phyloP scores from a whole-genome alignment of 2,888 invertebrate genomes.

The Cephus runcator region DNA sequence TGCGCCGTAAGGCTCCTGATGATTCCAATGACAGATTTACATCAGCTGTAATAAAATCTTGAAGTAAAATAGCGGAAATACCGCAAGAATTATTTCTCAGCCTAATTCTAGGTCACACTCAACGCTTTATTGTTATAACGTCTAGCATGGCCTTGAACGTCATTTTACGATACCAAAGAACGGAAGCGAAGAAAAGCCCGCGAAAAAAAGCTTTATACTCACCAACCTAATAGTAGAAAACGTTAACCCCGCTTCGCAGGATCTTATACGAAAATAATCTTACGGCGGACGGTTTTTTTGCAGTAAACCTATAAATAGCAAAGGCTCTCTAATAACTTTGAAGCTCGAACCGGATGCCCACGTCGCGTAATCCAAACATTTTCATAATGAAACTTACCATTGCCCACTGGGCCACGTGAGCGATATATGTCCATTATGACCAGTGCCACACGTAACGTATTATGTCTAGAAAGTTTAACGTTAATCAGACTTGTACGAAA shows the following conservation, averaged over 20 bases:
- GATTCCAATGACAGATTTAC: neutral
- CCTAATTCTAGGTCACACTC: neutral
- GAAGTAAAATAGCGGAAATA: neutral
- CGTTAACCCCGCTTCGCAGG: neutral
- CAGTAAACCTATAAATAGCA: neutral
- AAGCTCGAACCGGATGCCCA: constrained; percentile 22
- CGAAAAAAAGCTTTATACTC: constrained; percentile 20
- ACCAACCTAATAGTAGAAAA: neutral
- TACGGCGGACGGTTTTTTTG: neutral
- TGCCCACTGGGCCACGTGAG: constrained; percentile 15
- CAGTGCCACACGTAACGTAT: neutral
- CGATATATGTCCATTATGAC: constrained; percentile 16
- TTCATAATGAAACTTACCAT: constrained; percentile 35
- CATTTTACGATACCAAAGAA: neutral
- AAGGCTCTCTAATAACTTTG: neutral
- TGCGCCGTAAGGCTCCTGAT: neutral
- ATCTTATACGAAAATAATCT: neutral
- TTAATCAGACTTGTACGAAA: neutral
- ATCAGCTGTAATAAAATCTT: neutral
- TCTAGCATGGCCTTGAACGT: neutral
- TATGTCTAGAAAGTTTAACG: neutral
- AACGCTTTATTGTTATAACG: neutral
- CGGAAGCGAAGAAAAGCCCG: neutral
- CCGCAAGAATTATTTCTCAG: neutral
- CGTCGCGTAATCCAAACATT: constrained; percentile 12